Conservation (phyloP, 2,888 invertebrate genomes). For the Galerucella nymphaeae region DNA sequence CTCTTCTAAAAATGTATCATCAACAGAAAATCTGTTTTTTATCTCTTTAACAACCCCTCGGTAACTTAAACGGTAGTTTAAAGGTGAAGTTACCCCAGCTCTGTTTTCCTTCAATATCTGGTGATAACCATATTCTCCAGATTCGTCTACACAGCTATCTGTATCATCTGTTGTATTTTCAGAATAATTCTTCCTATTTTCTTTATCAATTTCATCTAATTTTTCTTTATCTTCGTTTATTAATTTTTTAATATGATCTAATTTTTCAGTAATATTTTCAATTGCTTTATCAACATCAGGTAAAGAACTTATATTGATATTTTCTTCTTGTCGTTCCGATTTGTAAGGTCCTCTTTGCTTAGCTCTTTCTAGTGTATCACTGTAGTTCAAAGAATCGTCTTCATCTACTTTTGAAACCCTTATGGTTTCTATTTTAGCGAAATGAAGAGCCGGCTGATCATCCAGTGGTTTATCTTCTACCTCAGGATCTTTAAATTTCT, state of each 20-base stretch:
- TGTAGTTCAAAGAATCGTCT: constrained; percentile 45
- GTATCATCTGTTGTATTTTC: not conserved
- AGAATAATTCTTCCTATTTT: not conserved
- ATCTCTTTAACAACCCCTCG: constrained; percentile 54
- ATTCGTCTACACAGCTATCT: not conserved
- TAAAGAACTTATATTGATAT: not conserved
- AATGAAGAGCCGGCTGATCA: not conserved
- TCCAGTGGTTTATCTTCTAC: not conserved
- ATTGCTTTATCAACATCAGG: constrained; percentile 5
- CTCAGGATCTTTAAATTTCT: constrained; percentile 14
- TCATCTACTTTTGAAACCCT: not conserved
- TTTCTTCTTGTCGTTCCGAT: not conserved
- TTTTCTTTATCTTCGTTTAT: constrained; percentile 25
- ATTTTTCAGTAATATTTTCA: constrained; percentile 26
- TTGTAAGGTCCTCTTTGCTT: constrained; percentile 13
- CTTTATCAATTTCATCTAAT: not conserved
- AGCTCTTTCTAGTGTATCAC: constrained; percentile 44
- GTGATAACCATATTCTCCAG: constrained; percentile 37
- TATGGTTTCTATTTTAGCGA: constrained; percentile 1
- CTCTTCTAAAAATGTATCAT: constrained; percentile 19
- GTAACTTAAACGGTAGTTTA: constrained; percentile 47
- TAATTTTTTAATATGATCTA: constrained; percentile 21
- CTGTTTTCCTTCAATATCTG: constrained; percentile 48
- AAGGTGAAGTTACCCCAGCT: constrained; percentile 49
- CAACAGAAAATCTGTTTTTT: constrained; percentile 42